Evolutionary conservation across 2,888 invertebrate genomes (phyloP).

Genomic region (Craniophora ligustri): DNA sequence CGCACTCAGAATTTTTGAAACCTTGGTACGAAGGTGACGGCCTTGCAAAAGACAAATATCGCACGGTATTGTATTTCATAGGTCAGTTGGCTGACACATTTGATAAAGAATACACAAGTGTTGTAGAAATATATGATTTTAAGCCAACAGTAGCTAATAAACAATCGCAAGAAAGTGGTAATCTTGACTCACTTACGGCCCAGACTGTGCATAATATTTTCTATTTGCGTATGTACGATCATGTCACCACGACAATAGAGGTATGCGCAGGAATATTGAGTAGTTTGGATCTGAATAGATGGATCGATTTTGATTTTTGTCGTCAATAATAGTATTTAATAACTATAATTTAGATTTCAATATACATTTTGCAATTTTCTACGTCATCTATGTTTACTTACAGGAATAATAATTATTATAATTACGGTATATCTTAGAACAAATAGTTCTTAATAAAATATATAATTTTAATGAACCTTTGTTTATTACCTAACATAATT

Average conservation of each 20-base stretch:
- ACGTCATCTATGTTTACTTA: not conserved
- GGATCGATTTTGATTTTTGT: constrained; percentile 83
- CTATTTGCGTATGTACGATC: constrained; percentile 70
- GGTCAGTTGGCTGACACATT: constrained; percentile 71
- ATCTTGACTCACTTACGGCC: constrained; percentile 30
- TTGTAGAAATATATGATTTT: constrained; percentile 44
- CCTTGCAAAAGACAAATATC: constrained; percentile 68
- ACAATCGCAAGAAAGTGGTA: too few species aligned
- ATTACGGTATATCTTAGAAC: not conserved
- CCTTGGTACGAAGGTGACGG: constrained; percentile 77
- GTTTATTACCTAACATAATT: too few species aligned
- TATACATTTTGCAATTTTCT: not conserved
- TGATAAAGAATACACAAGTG: constrained; percentile 65
- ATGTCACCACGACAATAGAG: constrained; percentile 70
- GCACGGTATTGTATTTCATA: constrained; percentile 68
- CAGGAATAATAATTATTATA: too few species aligned
- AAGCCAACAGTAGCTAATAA: not conserved
- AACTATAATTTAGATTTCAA: not conserved
- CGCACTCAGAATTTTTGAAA: constrained; percentile 69
- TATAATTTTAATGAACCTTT: too few species aligned
- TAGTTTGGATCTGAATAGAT: constrained; percentile 78
- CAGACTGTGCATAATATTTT: constrained; percentile 66
- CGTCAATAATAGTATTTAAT: constrained; percentile 16
- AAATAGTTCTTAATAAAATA: not conserved
- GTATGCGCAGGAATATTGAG: constrained; percentile 75